Percentiles rank a stretch among this genome's conserved stretches.
Conservation (phyloP, 2,888 invertebrate genomes). For the Limnephilus rhombicus region DNA sequence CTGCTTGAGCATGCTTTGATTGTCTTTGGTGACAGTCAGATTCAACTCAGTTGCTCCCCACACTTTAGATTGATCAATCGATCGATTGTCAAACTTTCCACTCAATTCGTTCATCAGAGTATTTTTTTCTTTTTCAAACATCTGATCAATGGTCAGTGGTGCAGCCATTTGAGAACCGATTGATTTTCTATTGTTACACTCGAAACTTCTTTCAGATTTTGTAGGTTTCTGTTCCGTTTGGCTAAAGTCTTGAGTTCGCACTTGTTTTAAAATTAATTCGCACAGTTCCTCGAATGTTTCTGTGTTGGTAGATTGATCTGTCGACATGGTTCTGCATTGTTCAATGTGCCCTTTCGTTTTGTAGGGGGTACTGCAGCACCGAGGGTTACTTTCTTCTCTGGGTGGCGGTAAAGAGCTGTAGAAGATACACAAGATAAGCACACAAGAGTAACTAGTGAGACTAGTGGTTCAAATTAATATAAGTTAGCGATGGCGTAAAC, state of each 20-base stretch:
- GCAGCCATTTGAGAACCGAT: background rate
- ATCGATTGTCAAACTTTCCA: background rate
- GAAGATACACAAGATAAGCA: background rate
- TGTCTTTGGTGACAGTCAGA: background rate
- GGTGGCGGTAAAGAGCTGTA: constrained; percentile 3
- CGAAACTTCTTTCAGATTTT: background rate
- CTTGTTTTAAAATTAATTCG: constrained; percentile 70
- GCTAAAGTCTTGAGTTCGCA: constrained; percentile 64
- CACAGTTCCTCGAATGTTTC: constrained; percentile 74
- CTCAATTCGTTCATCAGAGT: constrained; percentile 42
- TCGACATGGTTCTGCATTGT: background rate
- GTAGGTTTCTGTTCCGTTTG: background rate
- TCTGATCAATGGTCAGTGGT: background rate
- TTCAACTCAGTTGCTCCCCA: background rate
- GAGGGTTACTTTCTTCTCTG: constrained; percentile 51
- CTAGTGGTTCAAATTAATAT: too few relatives aligned
- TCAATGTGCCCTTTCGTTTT: constrained; percentile 26
- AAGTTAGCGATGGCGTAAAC: too few relatives aligned
- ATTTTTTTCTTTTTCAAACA: constrained; percentile 37
- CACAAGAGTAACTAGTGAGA: too few relatives aligned
- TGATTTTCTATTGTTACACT: background rate
- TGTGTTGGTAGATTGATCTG: constrained; percentile 71
- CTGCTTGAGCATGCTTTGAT: background rate
- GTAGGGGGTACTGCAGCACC: constrained; percentile 64
- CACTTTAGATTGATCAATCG: background rate